Evolutionary conservation across 2,797 vertebrate species (phyloP).

Genomic region (Acanthornis magna): DNA sequence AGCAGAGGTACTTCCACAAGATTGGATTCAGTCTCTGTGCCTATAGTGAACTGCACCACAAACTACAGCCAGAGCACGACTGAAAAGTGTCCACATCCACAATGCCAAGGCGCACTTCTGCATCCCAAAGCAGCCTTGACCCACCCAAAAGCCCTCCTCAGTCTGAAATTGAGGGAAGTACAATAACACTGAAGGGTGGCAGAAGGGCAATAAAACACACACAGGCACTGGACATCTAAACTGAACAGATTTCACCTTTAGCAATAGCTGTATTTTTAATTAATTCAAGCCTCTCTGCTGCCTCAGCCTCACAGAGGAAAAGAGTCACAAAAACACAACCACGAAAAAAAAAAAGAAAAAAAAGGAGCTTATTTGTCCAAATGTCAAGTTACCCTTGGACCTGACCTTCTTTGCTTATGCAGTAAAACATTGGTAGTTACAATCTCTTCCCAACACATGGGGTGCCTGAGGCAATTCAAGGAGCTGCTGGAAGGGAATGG

Average conservation of each 20-base stretch:
- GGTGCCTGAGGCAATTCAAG: conserved; percentile 34
- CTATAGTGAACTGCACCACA: not conserved
- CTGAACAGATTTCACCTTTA: not conserved
- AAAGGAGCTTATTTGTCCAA: not conserved
- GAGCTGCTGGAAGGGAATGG: conserved; percentile 15
- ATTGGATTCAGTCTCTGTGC: not conserved
- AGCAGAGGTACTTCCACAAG: not conserved
- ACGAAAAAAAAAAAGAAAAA: not conserved
- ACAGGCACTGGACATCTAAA: not conserved
- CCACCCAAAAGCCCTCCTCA: not conserved
- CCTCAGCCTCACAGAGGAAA: not conserved
- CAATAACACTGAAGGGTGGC: not conserved
- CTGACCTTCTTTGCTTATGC: not conserved
- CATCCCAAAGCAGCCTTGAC: not conserved
- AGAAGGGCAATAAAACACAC: not conserved
- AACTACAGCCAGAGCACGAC: not conserved
- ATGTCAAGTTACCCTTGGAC: not conserved
- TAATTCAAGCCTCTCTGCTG: not conserved
- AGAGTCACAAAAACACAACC: fast-evolving
- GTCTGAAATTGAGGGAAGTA: not conserved
- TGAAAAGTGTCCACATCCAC: not conserved
- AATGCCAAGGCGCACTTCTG: not conserved
- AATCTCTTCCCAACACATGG: not conserved
- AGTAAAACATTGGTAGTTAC: not conserved
- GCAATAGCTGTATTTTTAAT: not conserved